Conservation (phyloP, 1,140 invertebrate species). For the Glossosoma conforme region DNA sequence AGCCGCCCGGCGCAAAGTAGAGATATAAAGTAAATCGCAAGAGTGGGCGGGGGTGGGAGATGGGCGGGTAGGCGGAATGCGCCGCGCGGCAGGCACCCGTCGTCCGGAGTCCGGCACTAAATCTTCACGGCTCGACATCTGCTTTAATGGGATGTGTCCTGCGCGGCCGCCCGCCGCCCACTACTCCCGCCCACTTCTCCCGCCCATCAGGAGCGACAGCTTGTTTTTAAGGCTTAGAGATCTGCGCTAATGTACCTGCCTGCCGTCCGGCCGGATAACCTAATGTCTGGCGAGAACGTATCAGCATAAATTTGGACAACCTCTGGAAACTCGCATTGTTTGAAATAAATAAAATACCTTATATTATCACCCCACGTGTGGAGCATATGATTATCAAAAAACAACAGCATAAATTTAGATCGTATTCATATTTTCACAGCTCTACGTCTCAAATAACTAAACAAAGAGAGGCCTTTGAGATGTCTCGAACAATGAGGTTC, state of each 20-base stretch:
- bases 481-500: too few species aligned
- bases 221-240: slow-evolving; percentile 28
- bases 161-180: slow-evolving; percentile 2
- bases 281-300: too few species aligned
- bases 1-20: slow-evolving; percentile 13
- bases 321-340: too few species aligned
- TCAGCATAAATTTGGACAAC: too few species aligned
- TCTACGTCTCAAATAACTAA: too few species aligned
- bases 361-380: too few species aligned
- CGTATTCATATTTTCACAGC: too few species aligned
- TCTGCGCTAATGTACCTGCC: slow-evolving; percentile 19
- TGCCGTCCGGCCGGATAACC: slow-evolving; percentile 11
- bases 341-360: too few species aligned
- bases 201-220: slow-evolving; percentile 26
- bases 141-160: slow-evolving; percentile 33
- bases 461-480: too few species aligned
- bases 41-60: slow-evolving; percentile 7
- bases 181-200: background rate
- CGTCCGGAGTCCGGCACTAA: slow-evolving; percentile 29
- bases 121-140: slow-evolving; percentile 33
- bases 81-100: slow-evolving; percentile 7
- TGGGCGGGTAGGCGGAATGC: slow-evolving; percentile 2
- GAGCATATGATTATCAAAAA: too few species aligned
- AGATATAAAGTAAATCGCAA: slow-evolving; percentile 26
- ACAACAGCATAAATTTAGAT: too few species aligned